These are phyloP conservation scores for Chironomus tepperi DNA, from an alignment of 1,140 invertebrate genomes.

Conservation along the genomic window DNA sequence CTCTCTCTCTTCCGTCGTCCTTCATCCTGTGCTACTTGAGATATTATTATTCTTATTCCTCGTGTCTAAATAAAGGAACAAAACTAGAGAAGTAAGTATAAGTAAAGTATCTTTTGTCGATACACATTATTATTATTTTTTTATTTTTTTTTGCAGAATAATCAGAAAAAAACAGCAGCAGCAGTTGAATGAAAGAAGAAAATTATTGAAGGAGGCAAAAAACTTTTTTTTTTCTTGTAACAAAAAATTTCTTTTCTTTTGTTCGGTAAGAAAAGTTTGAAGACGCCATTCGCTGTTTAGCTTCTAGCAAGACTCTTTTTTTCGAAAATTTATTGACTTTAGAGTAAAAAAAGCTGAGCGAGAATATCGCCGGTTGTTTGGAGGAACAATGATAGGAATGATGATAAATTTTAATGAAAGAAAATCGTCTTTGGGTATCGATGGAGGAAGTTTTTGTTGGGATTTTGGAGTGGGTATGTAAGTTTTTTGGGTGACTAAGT, in stretches of 20 bases:
- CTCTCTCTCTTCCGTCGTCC: too few relatives aligned
- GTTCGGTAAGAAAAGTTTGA: neutral
- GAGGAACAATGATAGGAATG: neutral
- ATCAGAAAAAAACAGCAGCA: neutral
- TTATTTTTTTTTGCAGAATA: neutral
- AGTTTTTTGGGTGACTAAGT: too few relatives aligned
- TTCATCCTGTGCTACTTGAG: too few relatives aligned
- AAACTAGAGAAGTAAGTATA: too few relatives aligned
- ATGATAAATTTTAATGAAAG: neutral
- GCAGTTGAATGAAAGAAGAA: neutral
- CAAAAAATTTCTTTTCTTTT: neutral
- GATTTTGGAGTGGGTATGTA: too few relatives aligned
- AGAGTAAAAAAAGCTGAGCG: neutral
- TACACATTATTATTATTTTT: constrained; percentile 12
- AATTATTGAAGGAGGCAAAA: neutral
- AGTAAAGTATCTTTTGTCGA: constrained; percentile 3
- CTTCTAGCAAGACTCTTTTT: neutral
- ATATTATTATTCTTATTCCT: too few relatives aligned
- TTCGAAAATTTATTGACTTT: neutral
- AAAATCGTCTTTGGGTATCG: neutral
- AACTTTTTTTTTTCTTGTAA: neutral
- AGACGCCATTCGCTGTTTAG: neutral
- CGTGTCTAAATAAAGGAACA: too few relatives aligned
- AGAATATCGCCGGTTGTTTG: too few relatives aligned
- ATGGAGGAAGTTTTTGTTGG: neutral